phyloP scores from a whole-genome alignment of 2,113 vertebrate genomes.

The Apteryx owenii region DNA sequence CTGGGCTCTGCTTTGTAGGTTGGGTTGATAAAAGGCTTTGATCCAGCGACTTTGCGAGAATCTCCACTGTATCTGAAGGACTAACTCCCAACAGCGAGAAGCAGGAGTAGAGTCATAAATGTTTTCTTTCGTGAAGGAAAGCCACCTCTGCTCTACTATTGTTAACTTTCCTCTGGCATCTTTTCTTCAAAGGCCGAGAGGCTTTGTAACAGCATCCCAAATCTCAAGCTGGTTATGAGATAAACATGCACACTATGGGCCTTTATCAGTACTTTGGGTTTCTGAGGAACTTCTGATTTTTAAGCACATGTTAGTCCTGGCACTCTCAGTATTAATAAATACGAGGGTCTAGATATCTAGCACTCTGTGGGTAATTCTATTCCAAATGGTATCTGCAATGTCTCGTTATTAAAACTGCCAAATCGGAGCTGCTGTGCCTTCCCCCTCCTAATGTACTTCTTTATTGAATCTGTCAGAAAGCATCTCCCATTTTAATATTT shows the following conservation, averaged over 20 bases:
- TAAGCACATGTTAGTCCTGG: background rate
- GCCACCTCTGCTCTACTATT: background rate
- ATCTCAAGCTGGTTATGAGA: background rate
- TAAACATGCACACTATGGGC: background rate
- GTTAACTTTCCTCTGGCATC: background rate
- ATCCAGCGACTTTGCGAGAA: background rate
- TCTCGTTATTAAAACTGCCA: slow-evolving; percentile 63
- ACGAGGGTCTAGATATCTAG: background rate
- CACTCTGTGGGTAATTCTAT: background rate
- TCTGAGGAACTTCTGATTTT: background rate
- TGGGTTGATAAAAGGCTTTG: background rate
- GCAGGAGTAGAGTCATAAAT: background rate
- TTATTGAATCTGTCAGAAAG: slow-evolving; percentile 66
- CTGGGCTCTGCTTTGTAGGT: background rate
- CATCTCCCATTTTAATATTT: slow-evolving; percentile 78
- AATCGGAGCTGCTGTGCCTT: slow-evolving; percentile 49
- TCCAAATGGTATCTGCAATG: slow-evolving; percentile 18
- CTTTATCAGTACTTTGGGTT: background rate
- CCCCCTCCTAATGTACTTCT: slow-evolving; percentile 54
- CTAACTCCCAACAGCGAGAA: background rate
- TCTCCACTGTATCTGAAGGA: background rate
- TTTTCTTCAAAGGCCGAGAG: background rate
- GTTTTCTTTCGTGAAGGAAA: background rate
- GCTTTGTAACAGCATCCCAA: background rate
- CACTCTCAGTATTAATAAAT: background rate